Evolutionary conservation across 2,888 invertebrate genomes (phyloP).

Genomic region (Ophioninae sp.): DNA sequence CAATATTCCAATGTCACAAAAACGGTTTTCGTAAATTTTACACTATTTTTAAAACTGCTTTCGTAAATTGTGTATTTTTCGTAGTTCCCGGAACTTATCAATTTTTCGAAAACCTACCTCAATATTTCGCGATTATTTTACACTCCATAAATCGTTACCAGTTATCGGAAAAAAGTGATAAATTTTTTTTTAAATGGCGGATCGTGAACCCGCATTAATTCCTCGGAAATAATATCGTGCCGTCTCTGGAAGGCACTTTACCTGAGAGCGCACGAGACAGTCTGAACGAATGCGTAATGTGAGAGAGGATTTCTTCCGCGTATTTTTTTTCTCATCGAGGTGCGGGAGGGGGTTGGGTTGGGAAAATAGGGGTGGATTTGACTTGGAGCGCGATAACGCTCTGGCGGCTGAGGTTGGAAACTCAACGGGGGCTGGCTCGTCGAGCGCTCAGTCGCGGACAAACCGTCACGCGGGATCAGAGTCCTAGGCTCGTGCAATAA

Average conservation of each 20-base stretch:
- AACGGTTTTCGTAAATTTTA: too few species aligned
- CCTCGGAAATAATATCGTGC: background rate
- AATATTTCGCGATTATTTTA: too few species aligned
- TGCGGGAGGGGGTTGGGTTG: conserved; percentile 5
- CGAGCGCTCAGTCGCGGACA: conserved; percentile 77
- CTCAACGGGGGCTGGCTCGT: conserved; percentile 73
- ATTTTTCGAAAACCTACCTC: too few species aligned
- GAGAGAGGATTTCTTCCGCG: conserved; percentile 6
- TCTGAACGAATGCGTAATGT: conserved; percentile 54
- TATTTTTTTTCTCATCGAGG: conserved; percentile 38
- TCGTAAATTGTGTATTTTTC: too few species aligned
- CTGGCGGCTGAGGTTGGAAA: conserved; percentile 73
- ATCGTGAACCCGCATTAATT: background rate
- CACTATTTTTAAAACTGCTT: too few species aligned
- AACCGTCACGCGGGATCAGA: conserved; percentile 73
- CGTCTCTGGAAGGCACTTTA: conserved; percentile 30
- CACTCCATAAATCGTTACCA: too few species aligned
- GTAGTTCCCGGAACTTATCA: too few species aligned
- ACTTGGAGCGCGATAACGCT: conserved; percentile 70
- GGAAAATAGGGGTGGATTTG: conserved; percentile 63
- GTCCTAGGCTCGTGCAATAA: conserved; percentile 59
- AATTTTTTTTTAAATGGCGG: background rate
- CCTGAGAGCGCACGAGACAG: conserved; percentile 47
- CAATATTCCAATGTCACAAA: too few species aligned
- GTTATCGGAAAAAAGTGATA: too few species aligned